These are phyloP conservation scores for Holothuria leucospilota DNA, from an alignment of 53 echinoderm and acorn worm species.

Conservation along the genomic window DNA sequence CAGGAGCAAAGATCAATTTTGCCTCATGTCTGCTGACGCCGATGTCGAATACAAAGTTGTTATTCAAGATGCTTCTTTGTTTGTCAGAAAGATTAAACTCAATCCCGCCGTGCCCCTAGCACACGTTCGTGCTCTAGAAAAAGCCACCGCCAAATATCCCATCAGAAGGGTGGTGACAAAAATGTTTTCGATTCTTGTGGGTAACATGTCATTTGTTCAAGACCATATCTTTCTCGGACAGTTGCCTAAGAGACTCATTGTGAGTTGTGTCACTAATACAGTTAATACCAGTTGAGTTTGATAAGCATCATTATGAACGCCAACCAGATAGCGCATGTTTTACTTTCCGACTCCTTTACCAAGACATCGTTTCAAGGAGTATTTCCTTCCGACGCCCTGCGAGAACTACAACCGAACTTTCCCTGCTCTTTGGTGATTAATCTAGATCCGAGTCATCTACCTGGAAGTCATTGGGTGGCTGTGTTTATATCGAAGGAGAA, in stretches of 20 bases:
- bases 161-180: conserved; percentile 53
- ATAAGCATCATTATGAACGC: conserved; percentile 21
- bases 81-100: conserved; percentile 75
- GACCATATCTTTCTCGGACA: no score
- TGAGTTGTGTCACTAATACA: conserved; percentile 59
- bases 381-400: conserved; percentile 41
- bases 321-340: conserved; percentile 20
- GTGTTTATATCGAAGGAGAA: conserved; percentile 47
- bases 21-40: conserved; percentile 69
- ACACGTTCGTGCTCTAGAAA: conserved; percentile 72
- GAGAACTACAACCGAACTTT: neutral
- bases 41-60: conserved; percentile 63
- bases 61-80: conserved; percentile 70
- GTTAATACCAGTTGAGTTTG: conserved; percentile 50
- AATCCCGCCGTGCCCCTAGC: conserved; percentile 70
- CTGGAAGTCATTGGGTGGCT: conserved; percentile 71
- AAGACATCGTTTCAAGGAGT: conserved; percentile 34
- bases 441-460: conserved; percentile 50
- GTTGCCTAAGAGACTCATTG: conserved; percentile 67
- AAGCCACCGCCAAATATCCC: conserved; percentile 80
- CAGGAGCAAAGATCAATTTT: no score
- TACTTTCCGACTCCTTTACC: neutral
- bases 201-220: no score
- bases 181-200: conserved; percentile 58
- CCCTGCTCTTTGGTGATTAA: conserved; percentile 39